These are phyloP conservation scores for Manis crassicaudata DNA, from an alignment of 2,797 vertebrate genomes.

Conservation along the genomic window DNA sequence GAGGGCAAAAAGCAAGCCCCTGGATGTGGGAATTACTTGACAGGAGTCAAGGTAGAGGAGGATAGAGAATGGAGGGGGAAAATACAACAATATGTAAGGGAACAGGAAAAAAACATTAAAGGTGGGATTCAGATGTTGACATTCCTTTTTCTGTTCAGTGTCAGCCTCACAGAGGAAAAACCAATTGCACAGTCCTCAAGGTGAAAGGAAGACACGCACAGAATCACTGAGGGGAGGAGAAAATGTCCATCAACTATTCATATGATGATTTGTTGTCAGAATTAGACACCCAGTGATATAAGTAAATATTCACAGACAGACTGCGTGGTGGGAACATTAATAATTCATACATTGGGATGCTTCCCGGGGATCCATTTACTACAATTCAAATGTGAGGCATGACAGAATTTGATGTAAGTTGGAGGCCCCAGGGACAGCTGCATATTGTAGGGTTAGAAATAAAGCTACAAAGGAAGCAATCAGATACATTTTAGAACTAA, in stretches of 20 bases:
- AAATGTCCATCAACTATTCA: conserved; percentile 63
- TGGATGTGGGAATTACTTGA: conserved; percentile 30
- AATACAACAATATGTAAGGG: background rate
- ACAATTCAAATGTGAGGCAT: conserved; percentile 55
- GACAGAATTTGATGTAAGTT: conserved; percentile 71
- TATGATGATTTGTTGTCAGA: conserved; percentile 72
- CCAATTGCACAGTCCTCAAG: conserved; percentile 53
- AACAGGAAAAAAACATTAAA: conserved; percentile 43
- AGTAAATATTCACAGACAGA: conserved; percentile 74
- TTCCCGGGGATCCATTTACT: conserved; percentile 63
- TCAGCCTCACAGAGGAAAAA: background rate
- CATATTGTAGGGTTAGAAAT: conserved; percentile 57
- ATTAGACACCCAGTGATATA: conserved; percentile 66
- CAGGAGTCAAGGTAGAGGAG: background rate
- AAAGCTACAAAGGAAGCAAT: conserved; percentile 52
- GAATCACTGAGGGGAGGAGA: conserved; percentile 63
- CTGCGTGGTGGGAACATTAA: conserved; percentile 63
- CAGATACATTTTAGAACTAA: conserved; percentile 52
- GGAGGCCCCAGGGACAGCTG: conserved; percentile 21
- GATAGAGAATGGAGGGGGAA: background rate
- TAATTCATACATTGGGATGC: conserved; percentile 67
- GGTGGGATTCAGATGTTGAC: conserved; percentile 52
- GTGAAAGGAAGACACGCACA: conserved; percentile 57
- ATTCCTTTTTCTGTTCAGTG: conserved; percentile 48
- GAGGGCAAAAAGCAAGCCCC: conserved; percentile 21